A percentile compares a stretch with the other conserved stretches of the same genome.
These are phyloP conservation scores for Tenebrosternarchus preto DNA, from an alignment of 2,113 vertebrate genomes.

Conservation along the genomic window DNA sequence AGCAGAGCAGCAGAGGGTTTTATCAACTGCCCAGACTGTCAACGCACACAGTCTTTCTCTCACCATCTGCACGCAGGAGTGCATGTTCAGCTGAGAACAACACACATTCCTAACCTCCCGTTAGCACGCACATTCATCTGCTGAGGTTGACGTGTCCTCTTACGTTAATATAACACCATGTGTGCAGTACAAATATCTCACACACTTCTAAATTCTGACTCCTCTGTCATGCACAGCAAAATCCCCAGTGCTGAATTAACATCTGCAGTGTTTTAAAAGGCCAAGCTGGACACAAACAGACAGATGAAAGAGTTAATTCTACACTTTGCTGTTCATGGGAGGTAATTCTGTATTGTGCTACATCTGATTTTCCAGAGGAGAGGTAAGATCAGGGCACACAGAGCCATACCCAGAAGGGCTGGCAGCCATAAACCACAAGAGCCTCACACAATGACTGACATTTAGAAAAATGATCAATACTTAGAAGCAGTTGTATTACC, in stretches of 20 bases:
- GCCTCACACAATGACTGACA: slow-evolving; percentile 65
- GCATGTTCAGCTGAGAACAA: slow-evolving; percentile 4
- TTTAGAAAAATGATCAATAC: slow-evolving; percentile 73
- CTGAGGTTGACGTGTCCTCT: neutral
- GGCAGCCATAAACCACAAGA: slow-evolving; percentile 34
- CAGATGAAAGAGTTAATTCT: no score
- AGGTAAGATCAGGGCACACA: neutral
- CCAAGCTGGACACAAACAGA: no score
- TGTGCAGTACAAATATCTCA: neutral
- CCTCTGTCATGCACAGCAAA: no score
- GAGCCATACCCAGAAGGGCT: neutral
- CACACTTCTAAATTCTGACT: neutral
- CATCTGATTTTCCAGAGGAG: neutral
- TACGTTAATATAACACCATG: neutral
- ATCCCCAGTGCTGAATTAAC: no score
- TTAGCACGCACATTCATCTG: slow-evolving; percentile 2
- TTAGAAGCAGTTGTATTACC: slow-evolving; percentile 73
- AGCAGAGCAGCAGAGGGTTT: slow-evolving; percentile 39
- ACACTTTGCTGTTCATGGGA: no score
- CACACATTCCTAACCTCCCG: neutral
- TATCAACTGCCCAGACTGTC: slow-evolving; percentile 43
- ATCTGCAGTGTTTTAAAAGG: no score
- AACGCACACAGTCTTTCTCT: slow-evolving; percentile 12
- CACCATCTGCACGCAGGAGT: slow-evolving; percentile 31
- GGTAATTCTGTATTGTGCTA: neutral